Base-by-base conservation (phyloP, 53 echinoderm and acorn worm species). In the Antedon mediterranea region DNA sequence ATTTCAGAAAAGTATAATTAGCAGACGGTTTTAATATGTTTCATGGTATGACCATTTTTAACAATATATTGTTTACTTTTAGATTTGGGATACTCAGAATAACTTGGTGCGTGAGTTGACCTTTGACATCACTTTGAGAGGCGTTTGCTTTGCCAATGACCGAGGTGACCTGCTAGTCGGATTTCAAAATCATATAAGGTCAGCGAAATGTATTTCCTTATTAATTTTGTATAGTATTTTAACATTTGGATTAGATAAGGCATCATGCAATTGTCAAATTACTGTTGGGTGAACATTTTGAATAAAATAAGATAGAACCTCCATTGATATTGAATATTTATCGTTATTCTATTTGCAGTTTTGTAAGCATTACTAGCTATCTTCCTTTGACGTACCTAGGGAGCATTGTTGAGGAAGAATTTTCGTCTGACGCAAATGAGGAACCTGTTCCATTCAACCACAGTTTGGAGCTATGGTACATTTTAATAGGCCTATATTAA, bases 141-240 rank as follows among this genome's bases (percentile, higher is more conserved):
- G 92, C 29, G 88, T 97, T 30, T 97, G 98, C 75, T 97, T 97
- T 83, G 98, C 92, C 23, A 97, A 97, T 43, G 86, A 86, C 32
- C 80, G 92, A 71, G 98, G 98, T 0, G 98, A 97, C 74, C 79
- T 97, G 7, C 77, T 97, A 0, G 86, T 97, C 0, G 98, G 98
- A 4, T 97, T 97, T 75, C 98, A 97, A 76, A 97, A 97, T 72
- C 98, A 97, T 74, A 77, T 97, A 80, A 90, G 90, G 93, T 93
- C 57, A 70, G 75, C 30, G 6, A 43, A 29, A 29, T 31, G 31
- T 15, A 37, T 4, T 4, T 6, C 4, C 11, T 37, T 4, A 11
- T 11, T n/a, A n/a, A n/a, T n/a, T n/a, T n/a, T 4, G 14, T 11
- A 30, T 5, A 6, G 32, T 4, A 37, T 37, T 4, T 11, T 37